These are phyloP conservation scores for Aphidoletes aphidimyza DNA, from an alignment of 2,888 invertebrate species.

Conservation along the genomic window DNA sequence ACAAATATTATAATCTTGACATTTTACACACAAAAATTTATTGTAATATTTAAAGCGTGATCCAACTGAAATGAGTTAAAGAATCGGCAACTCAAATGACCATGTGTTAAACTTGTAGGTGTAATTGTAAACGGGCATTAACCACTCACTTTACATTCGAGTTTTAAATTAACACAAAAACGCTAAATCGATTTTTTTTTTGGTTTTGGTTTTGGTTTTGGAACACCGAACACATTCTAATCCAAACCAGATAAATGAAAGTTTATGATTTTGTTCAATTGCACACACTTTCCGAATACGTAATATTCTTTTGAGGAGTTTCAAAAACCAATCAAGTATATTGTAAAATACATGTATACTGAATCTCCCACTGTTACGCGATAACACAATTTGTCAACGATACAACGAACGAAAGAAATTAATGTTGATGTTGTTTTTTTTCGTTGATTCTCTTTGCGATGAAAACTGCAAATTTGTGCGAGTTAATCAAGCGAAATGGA, in stretches of 20 bases:
- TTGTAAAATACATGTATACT: constrained; percentile 34
- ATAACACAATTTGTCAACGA: constrained; percentile 45
- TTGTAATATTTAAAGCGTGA: no score
- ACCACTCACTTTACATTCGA: neutral
- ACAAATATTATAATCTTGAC: neutral
- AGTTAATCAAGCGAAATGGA: neutral
- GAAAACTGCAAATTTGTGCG: neutral
- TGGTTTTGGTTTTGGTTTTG: neutral
- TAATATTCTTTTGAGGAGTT: no score
- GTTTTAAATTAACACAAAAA: neutral
- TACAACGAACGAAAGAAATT: neutral
- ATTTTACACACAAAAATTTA: constrained; percentile 4
- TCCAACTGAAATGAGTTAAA: neutral
- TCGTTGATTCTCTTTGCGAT: neutral
- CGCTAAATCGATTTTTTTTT: neutral
- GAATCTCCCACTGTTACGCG: neutral
- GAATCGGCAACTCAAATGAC: constrained; percentile 18
- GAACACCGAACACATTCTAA: no score
- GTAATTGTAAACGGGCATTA: constrained; percentile 9
- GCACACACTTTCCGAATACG: no score
- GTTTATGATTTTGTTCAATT: no score
- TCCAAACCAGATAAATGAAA: no score
- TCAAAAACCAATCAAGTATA: neutral
- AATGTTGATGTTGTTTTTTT: neutral
- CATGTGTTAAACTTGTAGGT: constrained; percentile 45